Evolutionary conservation across 2,888 invertebrate species (phyloP), one percentile per base, ranked within the genome.

Genomic region (Scaptomyza parva): DNA sequence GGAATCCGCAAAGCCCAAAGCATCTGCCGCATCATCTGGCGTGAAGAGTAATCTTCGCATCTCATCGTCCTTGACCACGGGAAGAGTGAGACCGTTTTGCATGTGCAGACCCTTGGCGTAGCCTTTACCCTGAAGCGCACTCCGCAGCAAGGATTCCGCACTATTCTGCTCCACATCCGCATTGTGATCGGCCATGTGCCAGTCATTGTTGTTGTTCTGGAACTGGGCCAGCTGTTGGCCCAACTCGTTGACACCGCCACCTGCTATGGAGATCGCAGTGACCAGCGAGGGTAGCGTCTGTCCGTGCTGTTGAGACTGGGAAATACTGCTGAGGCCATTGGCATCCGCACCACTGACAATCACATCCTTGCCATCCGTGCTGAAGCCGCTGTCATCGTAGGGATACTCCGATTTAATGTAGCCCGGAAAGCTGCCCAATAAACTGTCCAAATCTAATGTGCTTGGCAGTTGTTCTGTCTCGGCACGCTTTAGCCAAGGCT

Each of bases 121-220:
- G 64, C 94, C 94, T 92, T 97, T 96, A 44, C 97, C 97, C 90
- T 97, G 97, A 70, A 97, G 93, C 9, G 97, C 97, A 89, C 95
- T 97, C 79, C 97, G 93, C 71, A 97, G 92, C 70, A 97, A 92
- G 28, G 96, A 96, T 88, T 96, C 96, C 18, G 95, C 92, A 5
- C 91, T 90, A 41, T 91, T 91, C 86, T 92, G 91, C 22, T 92
- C 94, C 39, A 93, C 92, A 30, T 92, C 94, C 24, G 93, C 92
- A 91, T 96, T 96, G 91, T 96, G 95, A 89, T 96, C 95, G 59
- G 95, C 95, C 89, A 95, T 93, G 90, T 95, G 96, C 95, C 96
- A 96, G 90, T 96, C 96, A 91, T 96, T 96, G 91, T 96, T 96
- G 89, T 96, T 96, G 86, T 95, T 94, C 89, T 91, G 91, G 61